These are phyloP conservation scores for Calyptomena viridis DNA, from an alignment of 2,113 vertebrate genomes.

Conservation along the genomic window DNA sequence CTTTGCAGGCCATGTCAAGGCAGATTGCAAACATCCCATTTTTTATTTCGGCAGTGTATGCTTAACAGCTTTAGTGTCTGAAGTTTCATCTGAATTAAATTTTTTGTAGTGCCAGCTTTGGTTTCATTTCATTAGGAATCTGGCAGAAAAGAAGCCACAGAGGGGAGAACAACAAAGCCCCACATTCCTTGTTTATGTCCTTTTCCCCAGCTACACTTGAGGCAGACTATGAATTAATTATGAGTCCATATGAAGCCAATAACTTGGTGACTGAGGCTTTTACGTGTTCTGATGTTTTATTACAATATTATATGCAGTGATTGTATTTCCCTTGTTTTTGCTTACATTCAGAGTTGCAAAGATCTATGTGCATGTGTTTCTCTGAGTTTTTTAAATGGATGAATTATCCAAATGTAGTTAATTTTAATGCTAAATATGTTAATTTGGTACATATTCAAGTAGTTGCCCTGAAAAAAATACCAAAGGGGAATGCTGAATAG, in stretches of 20 bases:
- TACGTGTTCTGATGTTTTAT: constrained; percentile 50
- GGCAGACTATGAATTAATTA: constrained; percentile 68
- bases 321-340: neutral
- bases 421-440: neutral
- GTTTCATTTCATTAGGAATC: constrained; percentile 67
- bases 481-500: neutral
- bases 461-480: neutral
- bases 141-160: constrained; percentile 49
- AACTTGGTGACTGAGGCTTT: constrained; percentile 28
- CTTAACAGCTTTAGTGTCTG: constrained; percentile 50
- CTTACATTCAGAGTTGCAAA: neutral
- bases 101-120: constrained; percentile 43
- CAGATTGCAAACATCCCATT: constrained; percentile 63
- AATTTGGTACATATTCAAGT: neutral
- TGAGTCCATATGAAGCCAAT: constrained; percentile 47
- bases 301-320: neutral
- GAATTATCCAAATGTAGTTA: neutral
- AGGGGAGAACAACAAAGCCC: constrained; percentile 22
- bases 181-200: constrained; percentile 41
- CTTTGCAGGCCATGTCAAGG: constrained; percentile 52
- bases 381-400: neutral
- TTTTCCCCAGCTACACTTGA: constrained; percentile 29
- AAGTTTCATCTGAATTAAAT: constrained; percentile 66
- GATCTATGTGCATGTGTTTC: neutral
- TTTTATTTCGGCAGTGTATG: constrained; percentile 71